phyloP scores from a whole-genome alignment of 1,140 invertebrate genomes.

The Cylas formicarius region DNA sequence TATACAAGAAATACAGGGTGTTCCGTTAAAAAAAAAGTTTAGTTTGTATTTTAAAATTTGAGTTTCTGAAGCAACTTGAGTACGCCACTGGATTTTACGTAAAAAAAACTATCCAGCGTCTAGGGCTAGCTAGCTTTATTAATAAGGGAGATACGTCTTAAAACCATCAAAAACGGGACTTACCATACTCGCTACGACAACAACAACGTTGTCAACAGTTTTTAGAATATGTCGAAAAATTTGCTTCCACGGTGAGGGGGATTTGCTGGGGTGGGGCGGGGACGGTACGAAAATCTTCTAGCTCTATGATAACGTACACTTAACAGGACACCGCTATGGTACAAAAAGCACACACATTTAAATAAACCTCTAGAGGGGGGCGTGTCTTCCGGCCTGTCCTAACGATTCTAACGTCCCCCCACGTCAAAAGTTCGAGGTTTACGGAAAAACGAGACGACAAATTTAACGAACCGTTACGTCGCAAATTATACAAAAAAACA shows the following conservation, averaged over 20 bases:
- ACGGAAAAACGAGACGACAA: conserved; percentile 12
- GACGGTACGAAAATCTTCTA: conserved; percentile 18
- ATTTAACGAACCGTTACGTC: conserved; percentile 6
- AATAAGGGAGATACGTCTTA: too few species aligned
- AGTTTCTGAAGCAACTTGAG: too few species aligned
- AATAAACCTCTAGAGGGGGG: conserved; percentile 9
- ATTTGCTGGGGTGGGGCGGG: background rate
- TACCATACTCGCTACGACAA: background rate
- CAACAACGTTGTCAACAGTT: background rate
- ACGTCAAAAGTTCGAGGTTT: background rate
- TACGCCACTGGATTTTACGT: too few species aligned
- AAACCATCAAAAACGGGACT: too few species aligned
- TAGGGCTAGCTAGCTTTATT: conserved; percentile 7
- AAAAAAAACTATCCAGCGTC: too few species aligned
- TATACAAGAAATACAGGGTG: too few species aligned
- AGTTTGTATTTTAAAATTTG: too few species aligned
- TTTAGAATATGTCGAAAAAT: background rate
- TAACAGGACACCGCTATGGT: conserved; percentile 22
- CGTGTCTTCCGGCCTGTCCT: background rate
- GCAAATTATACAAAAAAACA: conserved; percentile 1
- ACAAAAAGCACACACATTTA: conserved; percentile 17
- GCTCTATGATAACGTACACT: conserved; percentile 24
- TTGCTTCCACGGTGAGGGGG: too few species aligned
- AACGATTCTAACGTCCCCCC: background rate
- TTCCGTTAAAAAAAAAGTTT: too few species aligned